Evolutionary conservation across 2,797 vertebrate species (phyloP).

Genomic region (Channa striata): DNA sequence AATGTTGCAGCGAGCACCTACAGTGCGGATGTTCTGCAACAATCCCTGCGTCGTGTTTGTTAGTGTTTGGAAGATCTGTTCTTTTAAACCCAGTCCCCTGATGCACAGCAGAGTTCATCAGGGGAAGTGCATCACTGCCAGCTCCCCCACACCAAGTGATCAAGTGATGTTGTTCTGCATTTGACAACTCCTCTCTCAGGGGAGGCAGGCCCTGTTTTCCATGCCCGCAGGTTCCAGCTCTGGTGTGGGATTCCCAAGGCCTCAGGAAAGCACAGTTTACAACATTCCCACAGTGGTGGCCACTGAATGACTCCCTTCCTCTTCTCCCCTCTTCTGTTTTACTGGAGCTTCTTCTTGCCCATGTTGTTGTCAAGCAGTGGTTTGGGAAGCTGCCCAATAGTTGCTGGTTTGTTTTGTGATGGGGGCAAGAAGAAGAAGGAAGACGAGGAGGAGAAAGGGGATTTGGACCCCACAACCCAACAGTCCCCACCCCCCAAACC

Average conservation of each 20-base stretch:
- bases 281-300: conserved; percentile 84
- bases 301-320: conserved; percentile 76
- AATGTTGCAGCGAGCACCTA: neutral
- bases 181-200: conserved; percentile 54
- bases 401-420: conserved; percentile 68
- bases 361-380: conserved; percentile 80
- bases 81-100: neutral
- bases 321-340: conserved; percentile 61
- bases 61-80: conserved; percentile 10
- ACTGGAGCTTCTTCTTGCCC: conserved; percentile 71
- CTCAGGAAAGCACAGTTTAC: conserved; percentile 84
- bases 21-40: neutral
- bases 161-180: conserved; percentile 55
- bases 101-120: conserved; percentile 28
- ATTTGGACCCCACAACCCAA: conserved; percentile 30
- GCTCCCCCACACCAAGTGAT: conserved; percentile 41
- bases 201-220: conserved; percentile 72
- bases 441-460: conserved; percentile 34
- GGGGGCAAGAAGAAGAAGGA: conserved; percentile 27
- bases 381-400: conserved; percentile 78
- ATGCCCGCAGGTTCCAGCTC: conserved; percentile 82
- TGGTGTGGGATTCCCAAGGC: conserved; percentile 83
- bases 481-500: conserved; percentile 29
- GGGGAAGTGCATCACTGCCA: conserved; percentile 48
- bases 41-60: neutral